These are phyloP conservation scores for Pachymerium ferrugineum DNA, from an alignment of 2,888 invertebrate species.

Conservation along the genomic window DNA sequence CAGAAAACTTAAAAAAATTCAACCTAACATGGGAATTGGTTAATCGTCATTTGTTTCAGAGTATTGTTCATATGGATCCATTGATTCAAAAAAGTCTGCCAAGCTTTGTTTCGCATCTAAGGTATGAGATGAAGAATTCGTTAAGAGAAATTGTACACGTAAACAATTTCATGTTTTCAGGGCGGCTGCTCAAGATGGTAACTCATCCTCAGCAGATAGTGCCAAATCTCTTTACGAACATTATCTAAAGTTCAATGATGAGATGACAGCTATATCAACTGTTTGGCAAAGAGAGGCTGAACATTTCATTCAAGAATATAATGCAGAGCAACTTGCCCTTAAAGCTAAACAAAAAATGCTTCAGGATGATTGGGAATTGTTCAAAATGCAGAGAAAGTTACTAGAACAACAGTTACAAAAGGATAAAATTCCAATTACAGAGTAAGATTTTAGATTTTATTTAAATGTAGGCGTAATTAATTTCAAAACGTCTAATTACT, in stretches of 20 bases:
- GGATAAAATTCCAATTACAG: conserved; percentile 3
- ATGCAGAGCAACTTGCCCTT: conserved; percentile 43
- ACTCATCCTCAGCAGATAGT: conserved; percentile 28
- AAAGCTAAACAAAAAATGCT: conserved; percentile 51
- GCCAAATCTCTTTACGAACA: conserved; percentile 48
- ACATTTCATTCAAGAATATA: conserved; percentile 38
- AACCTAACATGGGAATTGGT: conserved; percentile 62
- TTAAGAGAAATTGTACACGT: neutral
- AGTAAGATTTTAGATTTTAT: neutral
- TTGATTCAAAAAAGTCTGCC: conserved; percentile 56
- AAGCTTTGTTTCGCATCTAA: conserved; percentile 53
- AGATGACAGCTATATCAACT: conserved; percentile 55
- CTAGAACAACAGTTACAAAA: conserved; percentile 44
- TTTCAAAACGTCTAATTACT: neutral
- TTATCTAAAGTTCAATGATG: conserved; percentile 56
- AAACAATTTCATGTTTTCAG: neutral
- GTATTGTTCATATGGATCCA: conserved; percentile 53
- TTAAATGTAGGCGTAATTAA: neutral
- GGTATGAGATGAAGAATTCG: conserved; percentile 39
- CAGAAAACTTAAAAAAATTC: conserved; percentile 57
- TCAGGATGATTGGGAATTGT: conserved; percentile 52
- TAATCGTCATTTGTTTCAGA: conserved; percentile 62
- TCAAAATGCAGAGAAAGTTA: conserved; percentile 48
- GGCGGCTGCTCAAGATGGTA: neutral
- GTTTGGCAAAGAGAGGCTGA: conserved; percentile 55